Conservation (phyloP, 2,797 vertebrate species). For the Tokudaia muenninki region DNA sequence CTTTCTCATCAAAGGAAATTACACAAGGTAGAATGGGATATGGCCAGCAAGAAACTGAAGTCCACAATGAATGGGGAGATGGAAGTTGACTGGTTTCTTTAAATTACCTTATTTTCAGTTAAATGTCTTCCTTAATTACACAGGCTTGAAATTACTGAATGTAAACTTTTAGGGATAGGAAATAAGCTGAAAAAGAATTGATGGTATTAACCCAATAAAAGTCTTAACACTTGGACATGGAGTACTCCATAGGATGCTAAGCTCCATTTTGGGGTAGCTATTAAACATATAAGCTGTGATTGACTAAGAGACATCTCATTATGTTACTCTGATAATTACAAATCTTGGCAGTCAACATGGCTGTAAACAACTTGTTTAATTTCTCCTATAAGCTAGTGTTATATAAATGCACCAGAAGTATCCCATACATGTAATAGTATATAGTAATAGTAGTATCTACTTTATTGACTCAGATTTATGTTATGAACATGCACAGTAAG, state of each 20-base stretch:
- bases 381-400: slow-evolving; percentile 48
- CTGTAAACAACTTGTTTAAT: slow-evolving; percentile 45
- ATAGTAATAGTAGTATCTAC: not conserved
- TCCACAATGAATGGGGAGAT: not conserved
- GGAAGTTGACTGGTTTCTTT: slow-evolving; percentile 9
- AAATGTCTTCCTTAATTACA: slow-evolving; percentile 40
- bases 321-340: slow-evolving; percentile 53
- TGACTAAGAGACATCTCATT: slow-evolving; percentile 25
- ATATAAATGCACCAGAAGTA: slow-evolving; percentile 9
- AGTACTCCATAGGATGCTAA: not conserved
- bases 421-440: not conserved
- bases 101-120: slow-evolving; percentile 26
- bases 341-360: not conserved
- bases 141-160: slow-evolving; percentile 28
- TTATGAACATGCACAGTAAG: not conserved
- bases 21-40: not conserved
- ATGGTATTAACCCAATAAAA: slow-evolving; percentile 10
- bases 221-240: not conserved
- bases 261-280: not conserved
- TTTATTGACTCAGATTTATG: slow-evolving; percentile 24
- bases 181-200: slow-evolving; percentile 49
- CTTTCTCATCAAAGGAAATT: slow-evolving; percentile 41
- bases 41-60: slow-evolving; percentile 16
- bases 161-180: slow-evolving; percentile 35
- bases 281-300: slow-evolving; percentile 11